These are phyloP conservation scores for Colius striatus DNA, from an alignment of 2,113 vertebrate genomes.

Conservation along the genomic window DNA sequence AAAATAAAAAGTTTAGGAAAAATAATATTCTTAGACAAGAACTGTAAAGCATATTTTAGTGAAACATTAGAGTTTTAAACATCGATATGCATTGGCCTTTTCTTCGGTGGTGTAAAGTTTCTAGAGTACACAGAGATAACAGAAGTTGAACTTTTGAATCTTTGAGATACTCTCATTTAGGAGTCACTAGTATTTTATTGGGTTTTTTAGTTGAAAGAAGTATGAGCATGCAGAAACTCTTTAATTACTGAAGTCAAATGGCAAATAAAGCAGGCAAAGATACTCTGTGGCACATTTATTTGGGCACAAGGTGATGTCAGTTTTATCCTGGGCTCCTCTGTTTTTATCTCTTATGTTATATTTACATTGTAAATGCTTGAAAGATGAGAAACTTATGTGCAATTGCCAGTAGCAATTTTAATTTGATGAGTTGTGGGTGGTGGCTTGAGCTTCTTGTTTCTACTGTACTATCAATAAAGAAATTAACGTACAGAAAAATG, in stretches of 20 bases:
- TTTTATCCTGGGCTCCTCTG: background rate
- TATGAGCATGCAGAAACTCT: background rate
- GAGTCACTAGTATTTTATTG: background rate
- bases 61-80: background rate
- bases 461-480: background rate
- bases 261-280: background rate
- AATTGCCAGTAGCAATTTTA: background rate
- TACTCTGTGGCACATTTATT: background rate
- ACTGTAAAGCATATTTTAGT: background rate
- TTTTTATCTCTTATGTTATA: background rate
- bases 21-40: background rate
- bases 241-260: background rate
- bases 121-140: background rate
- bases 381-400: background rate
- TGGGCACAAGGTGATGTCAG: background rate
- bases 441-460: background rate
- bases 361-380: background rate
- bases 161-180: background rate
- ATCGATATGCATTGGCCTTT: background rate
- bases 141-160: background rate
- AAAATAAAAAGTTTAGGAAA: background rate
- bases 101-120: background rate
- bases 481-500: background rate
- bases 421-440: background rate
- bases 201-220: background rate